Evolutionary conservation across 2,797 vertebrate genomes (phyloP), one percentile per base, ranked within the genome.

Genomic region (Gymnoscopelus braueri): DNA sequence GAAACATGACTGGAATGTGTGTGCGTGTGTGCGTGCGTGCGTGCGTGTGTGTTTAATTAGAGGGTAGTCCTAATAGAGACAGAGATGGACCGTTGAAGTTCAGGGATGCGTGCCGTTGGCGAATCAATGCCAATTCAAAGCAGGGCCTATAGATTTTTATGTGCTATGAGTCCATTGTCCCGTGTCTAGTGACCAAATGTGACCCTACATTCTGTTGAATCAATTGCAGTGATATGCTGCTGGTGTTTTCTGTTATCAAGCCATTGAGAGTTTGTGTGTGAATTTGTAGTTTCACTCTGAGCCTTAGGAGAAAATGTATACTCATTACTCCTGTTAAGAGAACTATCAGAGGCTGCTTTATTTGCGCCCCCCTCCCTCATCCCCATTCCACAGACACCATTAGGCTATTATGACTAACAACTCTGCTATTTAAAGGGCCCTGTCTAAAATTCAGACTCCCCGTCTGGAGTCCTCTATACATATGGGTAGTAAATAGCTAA

Each of bases 1-100:
- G 60, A 81, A 82, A 83, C 82, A 88, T 89, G 81, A 77, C 3
- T 53, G 72, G 77, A 85, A 90, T 88, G 76, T 73, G 64, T 60
- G 67, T 75, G 50, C 71, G 50, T 57, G 65, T 70, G 39, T 60
- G 63, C 48, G 53, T 35, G 35, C 13, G 58, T 4, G 13, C 53
- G 50, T 35, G 54, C 9, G 54, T 55, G 55, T 32, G 8, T 29
- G 61, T 65, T 77, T 81, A 74, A 82, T 80, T 72, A 75, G 24
- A 74, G 58, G 23, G 66, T 48, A 44, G 39, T 44, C 39, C 39
- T 44, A 44, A 44, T 44, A 44, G 53, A 49, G 70, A 56, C 32
- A 54, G 48, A 66, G 61, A 47, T 63, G 50, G 24, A 13, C 26
- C 19, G 19, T 55, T 57, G 13, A 2, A 12, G 9, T 57, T 57